Evolutionary conservation across 2,888 invertebrate species (phyloP), one percentile per base, ranked within the genome.

Genomic region (Apomyelois bistriatella): DNA sequence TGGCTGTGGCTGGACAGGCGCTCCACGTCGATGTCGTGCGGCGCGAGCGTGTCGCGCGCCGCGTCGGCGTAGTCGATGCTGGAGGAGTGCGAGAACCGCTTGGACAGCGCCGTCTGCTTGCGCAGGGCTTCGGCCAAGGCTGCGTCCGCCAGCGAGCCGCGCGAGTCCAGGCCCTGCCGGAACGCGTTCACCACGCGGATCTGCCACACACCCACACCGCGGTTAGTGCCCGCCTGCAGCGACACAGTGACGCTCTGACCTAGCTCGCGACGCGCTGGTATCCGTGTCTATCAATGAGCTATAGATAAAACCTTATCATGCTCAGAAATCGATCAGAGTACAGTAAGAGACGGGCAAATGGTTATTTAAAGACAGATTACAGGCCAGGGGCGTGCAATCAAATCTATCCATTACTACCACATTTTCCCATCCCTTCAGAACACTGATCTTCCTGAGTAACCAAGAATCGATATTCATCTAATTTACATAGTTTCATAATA

Each of bases 131-230:
- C 97, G 61, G 97, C 97, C 85, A 97, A 93, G 91, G 97, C 96
- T 85, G 96, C 95, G 93, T 95, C 96, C 86, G 95, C 95, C 91
- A 96, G 95, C 92, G 97, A 97, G 91, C 97, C 96, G 82, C 97
- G 96, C 88, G 97, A 94, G 92, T 98, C 98, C 92, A 99, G 94
- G 91, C 99, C 99, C 94, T 98, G 98, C 91, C 99, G 98, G 95
- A 99, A 99, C 93, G 99, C 99, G 93, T 99, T 99, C 92, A 99
- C 99, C 93, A 99, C 99, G 93, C 99, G 98, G 92, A 99, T 99
- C 99, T 99, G 96, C 91, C 93, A 93, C 85, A 58, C 79, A 76
- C 86, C 32, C 74, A 68, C 58, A 16, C 10, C 1, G 60, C 16
- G 22, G 13, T 48, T 59, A 62, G 54, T 62, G 52, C 53, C 28